Conservation (phyloP, 2,113 vertebrate species). For the Fulmarus glacialis region DNA sequence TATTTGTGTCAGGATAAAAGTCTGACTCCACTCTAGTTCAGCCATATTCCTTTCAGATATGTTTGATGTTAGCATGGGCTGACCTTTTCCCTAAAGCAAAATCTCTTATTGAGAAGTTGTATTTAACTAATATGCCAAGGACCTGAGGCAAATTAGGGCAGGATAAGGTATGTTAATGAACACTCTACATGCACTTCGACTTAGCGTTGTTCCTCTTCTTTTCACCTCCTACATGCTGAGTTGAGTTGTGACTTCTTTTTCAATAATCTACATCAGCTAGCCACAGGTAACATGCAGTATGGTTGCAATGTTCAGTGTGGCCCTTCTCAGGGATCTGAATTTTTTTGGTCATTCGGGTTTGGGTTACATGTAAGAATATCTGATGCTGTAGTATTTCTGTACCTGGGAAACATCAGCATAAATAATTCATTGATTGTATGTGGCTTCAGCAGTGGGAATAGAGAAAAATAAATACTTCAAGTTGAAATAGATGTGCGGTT, state of each 20-base stretch:
- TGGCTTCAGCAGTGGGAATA: neutral
- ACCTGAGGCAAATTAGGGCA: neutral
- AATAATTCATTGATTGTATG: conserved; percentile 45
- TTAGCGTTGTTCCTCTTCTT: neutral
- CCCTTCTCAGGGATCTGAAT: neutral
- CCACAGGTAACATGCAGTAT: neutral
- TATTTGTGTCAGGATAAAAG: neutral
- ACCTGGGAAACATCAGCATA: conserved; percentile 8
- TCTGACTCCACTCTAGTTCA: neutral
- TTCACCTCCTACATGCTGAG: neutral
- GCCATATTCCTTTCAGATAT: neutral
- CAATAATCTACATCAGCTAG: neutral
- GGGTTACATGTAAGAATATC: conserved; percentile 21
- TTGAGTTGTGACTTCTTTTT: neutral
- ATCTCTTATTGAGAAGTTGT: neutral
- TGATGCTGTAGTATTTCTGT: conserved; percentile 17
- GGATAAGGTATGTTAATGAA: neutral
- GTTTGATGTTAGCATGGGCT: neutral
- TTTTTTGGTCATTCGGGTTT: neutral
- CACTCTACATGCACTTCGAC: neutral
- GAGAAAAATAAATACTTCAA: neutral
- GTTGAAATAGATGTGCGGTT: neutral
- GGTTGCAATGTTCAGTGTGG: neutral
- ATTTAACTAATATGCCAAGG: neutral
- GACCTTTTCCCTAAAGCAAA: neutral